Evolutionary conservation across 2,888 invertebrate species (phyloP), one percentile per base, ranked within the genome.

Genomic region (Lydus trimaculatus): DNA sequence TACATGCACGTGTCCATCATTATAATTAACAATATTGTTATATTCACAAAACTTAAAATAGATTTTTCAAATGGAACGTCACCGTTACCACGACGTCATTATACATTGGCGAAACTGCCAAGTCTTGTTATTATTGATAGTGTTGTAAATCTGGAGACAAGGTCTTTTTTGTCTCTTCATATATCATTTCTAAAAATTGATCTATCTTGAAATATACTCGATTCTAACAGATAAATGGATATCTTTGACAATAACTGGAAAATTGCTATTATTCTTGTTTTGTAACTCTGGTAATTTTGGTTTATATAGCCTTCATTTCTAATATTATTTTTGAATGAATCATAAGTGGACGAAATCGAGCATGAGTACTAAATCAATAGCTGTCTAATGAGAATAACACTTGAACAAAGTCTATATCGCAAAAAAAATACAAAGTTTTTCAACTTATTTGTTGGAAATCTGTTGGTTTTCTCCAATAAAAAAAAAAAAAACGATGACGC

Each of bases 131-230:
- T 56, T 56, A 56, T 56, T 56, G 56, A 56, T 56, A 56, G 56
- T 56, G 56, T 56, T 25, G 56, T 56, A 56, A 56, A 56, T 56
- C 28, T 28, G 28, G 56, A 13, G 56, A 56, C 56, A 56, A 56
- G 56, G 56, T 56, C 56, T 28, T 28, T 56, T 56, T 28, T 56
- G 23, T 25, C 23, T 56, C 11, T 28, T 56, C 28, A 56, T 56
- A 56, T 56, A 56, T 56, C 56, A 56, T 56, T 56, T 56, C 56
- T 25, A 56, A 56, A 56, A 56, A 56, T 56, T 56, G 15, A n/a
- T n/a, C 4, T 15, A n/a, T 28, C 2, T 56, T 56, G 5, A 23
- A 56, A 28, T 25, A 28, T 1, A 28, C 28, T 56, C 13, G 3
- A n/a, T 23, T 2, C 2, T 15, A 25, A 1, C 28, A 56, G 25